These are phyloP conservation scores for Drosophila glabriapex DNA, from an alignment of 2,888 invertebrate genomes.

Conservation along the genomic window DNA sequence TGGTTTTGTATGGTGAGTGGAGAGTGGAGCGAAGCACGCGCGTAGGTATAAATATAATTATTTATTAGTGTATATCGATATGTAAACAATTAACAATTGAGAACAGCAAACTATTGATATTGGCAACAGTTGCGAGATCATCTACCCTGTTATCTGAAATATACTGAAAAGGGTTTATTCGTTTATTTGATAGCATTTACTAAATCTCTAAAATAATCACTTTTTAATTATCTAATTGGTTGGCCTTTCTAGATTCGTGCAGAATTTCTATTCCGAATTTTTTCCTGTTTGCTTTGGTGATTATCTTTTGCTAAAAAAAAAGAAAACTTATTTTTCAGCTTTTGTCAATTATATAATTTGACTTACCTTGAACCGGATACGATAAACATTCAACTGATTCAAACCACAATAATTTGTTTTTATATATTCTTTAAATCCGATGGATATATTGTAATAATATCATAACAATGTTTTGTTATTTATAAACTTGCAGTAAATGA, in stretches of 20 bases:
- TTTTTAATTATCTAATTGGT: not conserved
- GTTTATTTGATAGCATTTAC: not conserved
- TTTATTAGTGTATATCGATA: not conserved
- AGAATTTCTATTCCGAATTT: not conserved
- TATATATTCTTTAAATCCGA: constrained; percentile 2
- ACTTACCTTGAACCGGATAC: constrained; percentile 10
- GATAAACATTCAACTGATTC: not conserved
- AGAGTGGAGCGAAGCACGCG: constrained; percentile 40
- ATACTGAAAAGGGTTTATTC: not conserved
- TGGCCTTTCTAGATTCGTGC: not conserved
- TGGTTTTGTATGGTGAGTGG: constrained; percentile 14
- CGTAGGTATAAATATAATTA: constrained; percentile 41
- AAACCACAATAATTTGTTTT: not conserved
- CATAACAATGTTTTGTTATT: not conserved
- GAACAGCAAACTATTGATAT: constrained; percentile 49
- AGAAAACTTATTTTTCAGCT: not conserved
- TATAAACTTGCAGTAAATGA: not conserved
- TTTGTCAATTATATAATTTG: not conserved
- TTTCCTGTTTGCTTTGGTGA: not conserved
- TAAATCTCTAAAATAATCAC: not conserved
- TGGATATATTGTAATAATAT: constrained; percentile 1
- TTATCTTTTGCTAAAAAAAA: constrained; percentile 3
- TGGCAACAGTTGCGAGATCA: constrained; percentile 17
- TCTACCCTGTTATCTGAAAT: constrained; percentile 33
- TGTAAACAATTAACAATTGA: constrained; percentile 29